These are phyloP conservation scores for Pandemis cinnamomeana DNA, from an alignment of 2,888 invertebrate genomes.

Conservation along the genomic window DNA sequence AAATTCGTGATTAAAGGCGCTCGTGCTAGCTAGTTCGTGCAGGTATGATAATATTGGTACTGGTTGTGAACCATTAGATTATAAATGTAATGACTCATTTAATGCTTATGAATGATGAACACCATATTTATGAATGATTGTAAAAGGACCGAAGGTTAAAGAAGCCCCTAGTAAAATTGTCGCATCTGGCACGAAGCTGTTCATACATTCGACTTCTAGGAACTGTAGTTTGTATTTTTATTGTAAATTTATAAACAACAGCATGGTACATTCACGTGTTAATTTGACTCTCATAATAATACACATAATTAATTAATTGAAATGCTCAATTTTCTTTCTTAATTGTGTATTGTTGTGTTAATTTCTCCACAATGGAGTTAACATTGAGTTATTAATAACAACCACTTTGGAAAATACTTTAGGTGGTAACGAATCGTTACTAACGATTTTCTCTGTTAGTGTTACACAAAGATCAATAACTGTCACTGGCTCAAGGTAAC, in stretches of 20 bases:
- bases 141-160: not conserved
- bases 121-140: not conserved
- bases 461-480: slow-evolving; percentile 1
- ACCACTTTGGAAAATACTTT: not conserved
- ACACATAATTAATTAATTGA: not conserved
- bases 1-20: not conserved
- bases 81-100: slow-evolving; percentile 39
- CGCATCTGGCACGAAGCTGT: not conserved
- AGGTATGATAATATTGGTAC: slow-evolving; percentile 13
- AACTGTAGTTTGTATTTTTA: not conserved
- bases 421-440: not conserved
- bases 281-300: not conserved
- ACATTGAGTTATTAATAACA: not conserved
- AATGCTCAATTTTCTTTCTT: not conserved
- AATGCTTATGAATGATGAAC: slow-evolving; percentile 38
- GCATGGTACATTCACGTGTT: not conserved
- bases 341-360: slow-evolving; percentile 1
- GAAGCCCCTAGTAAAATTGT: not conserved
- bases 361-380: not conserved
- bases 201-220: not conserved
- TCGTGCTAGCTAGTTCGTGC: not conserved
- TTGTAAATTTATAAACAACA: not conserved
- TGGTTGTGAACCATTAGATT: slow-evolving; percentile 14
- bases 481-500: not conserved
- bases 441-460: not conserved